A percentile compares a stretch with the other conserved stretches of the same genome.
Evolutionary conservation across 1,140 invertebrate species (phyloP).

Genomic region (Chlorops oryzae): DNA sequence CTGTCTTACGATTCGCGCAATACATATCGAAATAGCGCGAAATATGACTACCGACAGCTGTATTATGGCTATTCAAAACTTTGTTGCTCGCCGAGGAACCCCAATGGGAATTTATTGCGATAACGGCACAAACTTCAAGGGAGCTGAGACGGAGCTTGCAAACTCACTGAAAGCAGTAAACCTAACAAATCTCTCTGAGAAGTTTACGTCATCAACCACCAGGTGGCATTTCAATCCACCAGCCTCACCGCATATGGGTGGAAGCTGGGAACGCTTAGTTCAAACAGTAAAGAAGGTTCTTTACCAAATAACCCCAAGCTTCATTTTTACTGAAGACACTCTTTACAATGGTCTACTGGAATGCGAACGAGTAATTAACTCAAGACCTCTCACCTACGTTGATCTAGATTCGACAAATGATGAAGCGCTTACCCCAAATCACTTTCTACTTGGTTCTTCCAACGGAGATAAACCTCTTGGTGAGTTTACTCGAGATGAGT

Average conservation of each 20-base stretch:
- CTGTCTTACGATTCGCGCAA: constrained; percentile 32
- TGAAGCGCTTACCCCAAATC: too few species aligned
- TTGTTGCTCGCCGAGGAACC: constrained; percentile 43
- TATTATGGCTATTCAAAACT: constrained; percentile 26
- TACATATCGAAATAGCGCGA: constrained; percentile 17
- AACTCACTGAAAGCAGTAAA: constrained; percentile 1
- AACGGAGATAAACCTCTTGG: too few species aligned
- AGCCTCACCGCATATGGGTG: constrained; percentile 42
- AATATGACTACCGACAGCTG: neutral
- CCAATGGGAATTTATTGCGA: constrained; percentile 36
- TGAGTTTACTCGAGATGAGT: too few species aligned
- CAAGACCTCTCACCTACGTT: too few species aligned
- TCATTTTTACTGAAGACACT: too few species aligned
- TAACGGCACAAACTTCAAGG: constrained; percentile 45
- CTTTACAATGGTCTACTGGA: too few species aligned
- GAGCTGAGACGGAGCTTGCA: constrained; percentile 9
- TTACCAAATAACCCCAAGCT: too few species aligned
- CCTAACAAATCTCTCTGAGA: neutral
- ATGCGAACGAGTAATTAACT: too few species aligned
- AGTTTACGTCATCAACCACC: constrained; percentile 6
- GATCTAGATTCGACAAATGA: too few species aligned
- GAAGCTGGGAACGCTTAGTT: constrained; percentile 45
- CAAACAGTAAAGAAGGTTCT: constrained; percentile 38
- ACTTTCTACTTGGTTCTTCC: too few species aligned
- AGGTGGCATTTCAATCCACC: constrained; percentile 46